A percentile compares a stretch with the other conserved stretches of the same genome.
These are phyloP conservation scores for Drosophila pandora DNA, from an alignment of 1,140 invertebrate species.

Conservation along the genomic window DNA sequence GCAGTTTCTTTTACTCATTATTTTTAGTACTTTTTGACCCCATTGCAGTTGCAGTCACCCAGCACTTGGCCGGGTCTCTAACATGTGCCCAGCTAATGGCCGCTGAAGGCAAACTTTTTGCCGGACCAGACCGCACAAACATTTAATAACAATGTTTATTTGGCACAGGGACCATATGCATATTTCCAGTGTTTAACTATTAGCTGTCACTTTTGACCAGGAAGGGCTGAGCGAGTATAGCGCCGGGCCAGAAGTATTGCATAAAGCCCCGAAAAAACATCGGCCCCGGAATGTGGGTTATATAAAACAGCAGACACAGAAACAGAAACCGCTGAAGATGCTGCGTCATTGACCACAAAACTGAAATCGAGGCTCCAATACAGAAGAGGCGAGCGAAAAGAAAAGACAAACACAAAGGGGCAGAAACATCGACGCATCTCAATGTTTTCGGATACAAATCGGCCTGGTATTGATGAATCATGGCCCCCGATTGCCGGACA, in stretches of 20 bases:
- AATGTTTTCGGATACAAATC: slow-evolving; percentile 49
- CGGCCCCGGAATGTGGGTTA: slow-evolving; percentile 65
- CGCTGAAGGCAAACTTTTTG: slow-evolving; percentile 19
- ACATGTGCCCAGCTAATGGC: slow-evolving; percentile 25
- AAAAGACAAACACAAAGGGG: slow-evolving; percentile 39
- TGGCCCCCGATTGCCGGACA: slow-evolving; percentile 33
- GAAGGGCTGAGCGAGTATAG: slow-evolving; percentile 2
- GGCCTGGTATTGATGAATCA: slow-evolving; percentile 65
- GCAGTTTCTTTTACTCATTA: slow-evolving; percentile 54
- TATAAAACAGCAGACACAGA: slow-evolving; percentile 50
- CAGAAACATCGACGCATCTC: slow-evolving; percentile 47
- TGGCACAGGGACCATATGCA: slow-evolving; percentile 32
- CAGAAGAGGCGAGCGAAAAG: slow-evolving; percentile 40
- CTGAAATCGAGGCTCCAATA: slow-evolving; percentile 25
- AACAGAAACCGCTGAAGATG: slow-evolving; percentile 48
- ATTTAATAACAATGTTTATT: slow-evolving; percentile 24
- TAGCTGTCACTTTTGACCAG: slow-evolving; percentile 21
- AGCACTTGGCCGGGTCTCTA: slow-evolving; percentile 9
- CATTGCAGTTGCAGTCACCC: slow-evolving; percentile 19
- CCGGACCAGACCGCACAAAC: slow-evolving; percentile 5
- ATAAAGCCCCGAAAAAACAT: slow-evolving; percentile 41
- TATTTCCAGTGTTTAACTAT: slow-evolving; percentile 26
- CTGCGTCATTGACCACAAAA: slow-evolving; percentile 74
- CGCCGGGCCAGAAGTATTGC: slow-evolving; percentile 41
- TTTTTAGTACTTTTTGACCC: slow-evolving; percentile 16